These are phyloP conservation scores for Opisthocomus hoazin DNA, from an alignment of 2,113 vertebrate genomes.

Conservation along the genomic window DNA sequence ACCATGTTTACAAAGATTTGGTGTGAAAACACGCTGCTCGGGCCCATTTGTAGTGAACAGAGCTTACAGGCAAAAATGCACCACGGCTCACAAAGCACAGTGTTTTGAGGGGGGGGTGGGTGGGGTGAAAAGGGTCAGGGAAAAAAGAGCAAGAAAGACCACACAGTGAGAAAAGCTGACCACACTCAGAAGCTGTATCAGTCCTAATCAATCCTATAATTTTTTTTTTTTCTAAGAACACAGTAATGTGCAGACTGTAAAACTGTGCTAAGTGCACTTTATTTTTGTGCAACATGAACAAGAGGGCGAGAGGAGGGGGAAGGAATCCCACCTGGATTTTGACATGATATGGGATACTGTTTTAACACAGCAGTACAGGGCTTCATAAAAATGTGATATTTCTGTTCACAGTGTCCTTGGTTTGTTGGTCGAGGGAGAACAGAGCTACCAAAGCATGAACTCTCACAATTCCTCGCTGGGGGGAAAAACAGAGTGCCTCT, in stretches of 20 bases:
- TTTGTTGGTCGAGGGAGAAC: background rate
- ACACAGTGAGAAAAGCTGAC: slow-evolving; percentile 55
- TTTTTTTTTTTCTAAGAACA: background rate
- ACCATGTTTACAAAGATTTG: background rate
- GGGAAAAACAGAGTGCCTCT: background rate
- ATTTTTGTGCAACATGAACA: background rate
- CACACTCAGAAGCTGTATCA: background rate
- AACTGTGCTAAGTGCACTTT: background rate
- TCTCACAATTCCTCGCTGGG: slow-evolving; percentile 4
- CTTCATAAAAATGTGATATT: slow-evolving; percentile 51
- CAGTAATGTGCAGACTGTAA: background rate
- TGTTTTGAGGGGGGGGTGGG: background rate
- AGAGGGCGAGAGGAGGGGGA: background rate
- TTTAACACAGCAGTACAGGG: background rate
- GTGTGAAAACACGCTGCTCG: background rate
- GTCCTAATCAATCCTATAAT: background rate
- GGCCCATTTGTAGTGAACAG: background rate
- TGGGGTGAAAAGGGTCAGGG: background rate
- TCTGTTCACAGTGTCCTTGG: background rate
- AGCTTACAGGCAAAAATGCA: background rate
- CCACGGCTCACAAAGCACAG: background rate
- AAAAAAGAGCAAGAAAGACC: slow-evolving; percentile 33
- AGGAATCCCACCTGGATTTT: background rate
- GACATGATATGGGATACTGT: background rate
- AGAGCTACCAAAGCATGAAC: slow-evolving; percentile 6